Evolutionary conservation across 1,140 invertebrate species (phyloP).

Genomic region (Dufourea novaeangliae): DNA sequence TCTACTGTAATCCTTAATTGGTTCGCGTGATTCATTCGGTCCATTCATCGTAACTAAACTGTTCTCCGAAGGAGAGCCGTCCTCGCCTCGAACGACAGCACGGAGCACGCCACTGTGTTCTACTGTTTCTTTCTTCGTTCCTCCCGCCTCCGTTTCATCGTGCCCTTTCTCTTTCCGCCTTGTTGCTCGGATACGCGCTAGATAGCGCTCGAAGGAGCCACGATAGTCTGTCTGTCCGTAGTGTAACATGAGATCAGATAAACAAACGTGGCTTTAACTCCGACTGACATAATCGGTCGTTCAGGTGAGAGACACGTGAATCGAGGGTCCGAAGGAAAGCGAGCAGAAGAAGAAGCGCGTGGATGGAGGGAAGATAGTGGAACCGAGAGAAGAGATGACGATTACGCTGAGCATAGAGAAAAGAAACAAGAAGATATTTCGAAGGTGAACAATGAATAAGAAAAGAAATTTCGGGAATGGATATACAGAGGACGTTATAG

Average conservation of each 20-base stretch:
- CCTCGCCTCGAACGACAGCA: constrained; percentile 70
- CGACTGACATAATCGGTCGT: constrained; percentile 75
- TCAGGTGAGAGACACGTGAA: constrained; percentile 58
- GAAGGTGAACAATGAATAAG: constrained; percentile 17
- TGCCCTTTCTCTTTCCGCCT: constrained; percentile 17
- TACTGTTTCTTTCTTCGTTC: constrained; percentile 23
- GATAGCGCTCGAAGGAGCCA: constrained; percentile 61
- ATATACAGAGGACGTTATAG: not conserved
- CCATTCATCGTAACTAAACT: constrained; percentile 75
- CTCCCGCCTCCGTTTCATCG: constrained; percentile 21
- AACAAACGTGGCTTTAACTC: constrained; percentile 74
- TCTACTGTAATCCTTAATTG: constrained; percentile 78
- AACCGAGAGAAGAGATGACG: constrained; percentile 15
- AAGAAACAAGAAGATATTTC: not conserved
- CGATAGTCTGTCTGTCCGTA: constrained; percentile 70
- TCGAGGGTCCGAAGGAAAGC: not conserved
- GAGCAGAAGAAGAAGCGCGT: not conserved
- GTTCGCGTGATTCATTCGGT: constrained; percentile 79
- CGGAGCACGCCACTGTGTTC: constrained; percentile 48
- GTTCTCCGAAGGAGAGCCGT: constrained; percentile 57
- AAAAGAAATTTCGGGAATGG: constrained; percentile 5
- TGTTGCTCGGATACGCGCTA: constrained; percentile 38
- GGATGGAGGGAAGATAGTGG: not conserved
- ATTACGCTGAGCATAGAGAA: not conserved
- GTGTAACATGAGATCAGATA: constrained; percentile 76